Evolutionary conservation across 2,113 vertebrate genomes (phyloP).

Genomic region (Antechinus flavipes): DNA sequence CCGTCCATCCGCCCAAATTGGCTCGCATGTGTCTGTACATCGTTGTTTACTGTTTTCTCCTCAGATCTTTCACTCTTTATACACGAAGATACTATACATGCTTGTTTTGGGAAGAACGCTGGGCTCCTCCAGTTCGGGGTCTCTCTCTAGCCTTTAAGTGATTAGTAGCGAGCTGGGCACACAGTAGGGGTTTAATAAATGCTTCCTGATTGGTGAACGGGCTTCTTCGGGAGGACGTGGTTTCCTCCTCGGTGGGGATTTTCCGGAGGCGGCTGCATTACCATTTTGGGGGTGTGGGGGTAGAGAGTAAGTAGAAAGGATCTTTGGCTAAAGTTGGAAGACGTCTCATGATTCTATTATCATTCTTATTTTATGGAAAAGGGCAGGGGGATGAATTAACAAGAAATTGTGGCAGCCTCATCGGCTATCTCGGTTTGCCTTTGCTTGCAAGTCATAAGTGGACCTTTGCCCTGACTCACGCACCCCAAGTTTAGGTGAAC

Average conservation of each 20-base stretch:
- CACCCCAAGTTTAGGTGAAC: background rate
- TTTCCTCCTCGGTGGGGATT: no score
- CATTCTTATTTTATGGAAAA: background rate
- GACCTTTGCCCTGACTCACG: background rate
- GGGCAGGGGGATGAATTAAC: background rate
- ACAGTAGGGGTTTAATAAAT: no score
- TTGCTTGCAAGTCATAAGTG: rapidly evolving
- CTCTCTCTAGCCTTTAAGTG: no score
- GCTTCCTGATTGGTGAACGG: background rate
- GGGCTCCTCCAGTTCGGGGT: background rate
- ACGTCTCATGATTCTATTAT: background rate
- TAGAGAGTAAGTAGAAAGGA: background rate
- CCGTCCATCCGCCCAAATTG: no score
- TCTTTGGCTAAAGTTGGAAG: background rate
- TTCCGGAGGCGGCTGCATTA: no score
- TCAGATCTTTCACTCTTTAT: background rate
- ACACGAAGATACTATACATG: background rate
- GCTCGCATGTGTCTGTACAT: background rate
- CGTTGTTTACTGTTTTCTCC: background rate
- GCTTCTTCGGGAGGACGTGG: background rate
- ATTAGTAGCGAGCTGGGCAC: no score
- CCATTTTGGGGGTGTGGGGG: background rate
- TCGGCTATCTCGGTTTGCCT: rapidly evolving
- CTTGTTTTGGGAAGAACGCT: background rate
- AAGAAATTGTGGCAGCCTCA: background rate